phyloP scores from a whole-genome alignment of 1,140 invertebrate genomes.

The Drosophila miranda region DNA sequence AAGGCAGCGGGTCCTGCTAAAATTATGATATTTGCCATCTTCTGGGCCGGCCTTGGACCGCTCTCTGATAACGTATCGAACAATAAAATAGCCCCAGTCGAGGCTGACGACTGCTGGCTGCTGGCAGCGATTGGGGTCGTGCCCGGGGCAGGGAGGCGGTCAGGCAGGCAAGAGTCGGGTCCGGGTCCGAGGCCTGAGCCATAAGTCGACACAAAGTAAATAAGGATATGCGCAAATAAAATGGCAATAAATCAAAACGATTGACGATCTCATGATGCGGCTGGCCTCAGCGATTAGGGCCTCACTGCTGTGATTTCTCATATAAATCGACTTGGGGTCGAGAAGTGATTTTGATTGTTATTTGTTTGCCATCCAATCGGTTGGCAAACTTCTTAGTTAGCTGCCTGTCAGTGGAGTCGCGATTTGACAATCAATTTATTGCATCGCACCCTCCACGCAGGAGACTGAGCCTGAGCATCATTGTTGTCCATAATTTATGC shows the following conservation, averaged over 20 bases:
- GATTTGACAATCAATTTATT: constrained; percentile 53
- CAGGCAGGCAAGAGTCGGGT: constrained; percentile 1
- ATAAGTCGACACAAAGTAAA: constrained; percentile 62
- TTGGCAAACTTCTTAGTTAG: constrained; percentile 47
- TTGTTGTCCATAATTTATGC: constrained; percentile 66
- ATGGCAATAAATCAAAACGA: constrained; percentile 78
- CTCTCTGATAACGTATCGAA: constrained; percentile 73
- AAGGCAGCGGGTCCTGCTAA: constrained; percentile 57
- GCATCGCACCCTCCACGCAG: constrained; percentile 13
- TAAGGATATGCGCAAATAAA: constrained; percentile 81
- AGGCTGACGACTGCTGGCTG: constrained; percentile 34
- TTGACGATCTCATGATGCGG: constrained; percentile 75
- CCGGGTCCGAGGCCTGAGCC: not conserved
- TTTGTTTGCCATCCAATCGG: constrained; percentile 53
- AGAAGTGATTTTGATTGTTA: constrained; percentile 80
- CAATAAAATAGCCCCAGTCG: constrained; percentile 69
- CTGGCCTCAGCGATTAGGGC: constrained; percentile 72
- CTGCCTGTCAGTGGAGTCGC: constrained; percentile 10
- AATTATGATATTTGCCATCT: constrained; percentile 70
- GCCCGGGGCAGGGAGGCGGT: not conserved
- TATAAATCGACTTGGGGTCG: constrained; percentile 75
- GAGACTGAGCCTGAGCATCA: not conserved
- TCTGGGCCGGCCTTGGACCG: constrained; percentile 7
- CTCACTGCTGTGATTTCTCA: constrained; percentile 63
- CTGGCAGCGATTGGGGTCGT: constrained; percentile 8